Percentiles rank a stretch among this genome's conserved stretches.
phyloP scores from a whole-genome alignment of 2,113 vertebrate genomes.

The Acanthochromis polyacanthus region DNA sequence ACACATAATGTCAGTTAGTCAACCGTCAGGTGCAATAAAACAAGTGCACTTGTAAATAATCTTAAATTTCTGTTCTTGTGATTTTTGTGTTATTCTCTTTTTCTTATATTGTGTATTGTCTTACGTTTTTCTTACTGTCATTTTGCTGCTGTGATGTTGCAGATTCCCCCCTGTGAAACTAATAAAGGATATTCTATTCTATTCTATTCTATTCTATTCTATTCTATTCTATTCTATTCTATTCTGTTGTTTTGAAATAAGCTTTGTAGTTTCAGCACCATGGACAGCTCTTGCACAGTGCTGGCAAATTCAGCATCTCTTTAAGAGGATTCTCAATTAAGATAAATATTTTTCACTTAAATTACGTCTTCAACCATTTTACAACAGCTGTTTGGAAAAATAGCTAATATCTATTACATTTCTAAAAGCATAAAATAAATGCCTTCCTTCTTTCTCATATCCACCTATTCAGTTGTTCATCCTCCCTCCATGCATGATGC shows the following conservation, averaged over 20 bases:
- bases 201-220: no score
- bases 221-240: not conserved
- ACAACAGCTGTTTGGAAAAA: not conserved
- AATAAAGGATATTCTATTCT: no score
- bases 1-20: no score
- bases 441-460: not conserved
- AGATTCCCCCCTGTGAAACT: no score
- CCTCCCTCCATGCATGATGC: not conserved
- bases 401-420: not conserved
- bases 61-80: no score
- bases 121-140: no score
- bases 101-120: not conserved
- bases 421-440: not conserved
- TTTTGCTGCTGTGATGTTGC: no score
- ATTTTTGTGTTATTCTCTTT: not conserved
- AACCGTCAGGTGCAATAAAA: no score
- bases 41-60: no score
- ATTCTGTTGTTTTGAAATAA: not conserved
- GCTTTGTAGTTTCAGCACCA: constrained; percentile 15
- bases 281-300: constrained; percentile 35
- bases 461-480: not conserved
- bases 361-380: not conserved
- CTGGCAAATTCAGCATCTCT: not conserved
- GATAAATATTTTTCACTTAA: not conserved
- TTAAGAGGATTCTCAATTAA: not conserved